Evolutionary conservation across 2,113 vertebrate species (phyloP), one percentile per base, ranked within the genome.

Genomic region (Stegastes partitus): DNA sequence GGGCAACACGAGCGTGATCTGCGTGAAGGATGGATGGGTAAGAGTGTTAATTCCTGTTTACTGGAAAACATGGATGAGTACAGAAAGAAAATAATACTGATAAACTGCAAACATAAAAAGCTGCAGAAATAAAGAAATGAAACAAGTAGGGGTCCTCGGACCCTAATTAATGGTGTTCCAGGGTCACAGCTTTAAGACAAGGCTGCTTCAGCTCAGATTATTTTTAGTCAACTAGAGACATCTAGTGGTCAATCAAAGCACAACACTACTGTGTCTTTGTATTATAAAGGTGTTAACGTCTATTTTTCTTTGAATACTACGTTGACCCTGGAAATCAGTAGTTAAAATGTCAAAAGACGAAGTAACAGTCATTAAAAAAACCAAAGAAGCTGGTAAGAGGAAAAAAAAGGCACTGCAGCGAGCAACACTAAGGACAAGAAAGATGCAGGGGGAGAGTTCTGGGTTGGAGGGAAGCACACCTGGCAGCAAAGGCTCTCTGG

Each of bases 401-500:
- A 58, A 26, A 70, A 26, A 70, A 34, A 76, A 81, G 47, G 59
- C 45, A 76, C 65, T 49, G 69, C 56, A 68, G 37, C 51, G 73
- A 79, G 74, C 28, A 78, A 83, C 57, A 71, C 11, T 51, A 64
- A 80, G 70, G 80, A 25, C 18, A 74, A 37, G 54, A 81, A 28
- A 50, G 57, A 77, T 31, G 79, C 42, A 70, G n/a, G 50, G 0
- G 55, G 22, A 34, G 42, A 68, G 57, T 26, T 74, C 62, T 82
- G 34, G 58, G 26, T 63, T 63, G 26, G 28, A 53, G 51, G 44
- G 54, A 90, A 87, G 85, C 94, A 95, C 92, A 96, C 96, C 96
- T 96, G 94, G 87, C 80, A 96, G 90, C 88, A 97, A 95, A 91
- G 94, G 95, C 89, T 95, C 95, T 94, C 93, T 95, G 91, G 94